Base-by-base conservation (phyloP, 1,140 invertebrate genomes). In the Steinernema khuongi region DNA sequence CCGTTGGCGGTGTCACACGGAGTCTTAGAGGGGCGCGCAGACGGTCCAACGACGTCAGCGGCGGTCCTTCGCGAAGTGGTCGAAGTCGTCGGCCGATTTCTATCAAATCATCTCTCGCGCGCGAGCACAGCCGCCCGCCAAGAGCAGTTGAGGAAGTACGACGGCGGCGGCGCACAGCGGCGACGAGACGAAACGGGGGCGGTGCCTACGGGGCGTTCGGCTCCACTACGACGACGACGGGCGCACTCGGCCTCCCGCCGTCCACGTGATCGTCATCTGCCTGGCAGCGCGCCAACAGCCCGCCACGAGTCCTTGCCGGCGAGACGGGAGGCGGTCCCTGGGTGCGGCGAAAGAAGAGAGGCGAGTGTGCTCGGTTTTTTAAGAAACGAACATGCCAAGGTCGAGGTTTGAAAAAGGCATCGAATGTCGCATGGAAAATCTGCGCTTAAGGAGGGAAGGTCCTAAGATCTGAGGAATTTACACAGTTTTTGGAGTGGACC, bases 131-230 rank as follows among this genome's bases (percentile, higher is more conserved):
- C 50, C 50, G 50, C 50, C 50, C 50, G 50, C 50, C 50, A 60
- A 60, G 50, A 60, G 50, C 50, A 60, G 50, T 60, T 60, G 50
- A 60, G 50, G 50, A 60, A 60, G 50, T 60, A 60, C 50, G 50
- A 22, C 50, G 50, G 50, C 50, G 50, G 14, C 14, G 14, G 50
- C 19, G 50, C 11, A 22, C 50, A n/a, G n/a, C 19, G 50, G 50
- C 50, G 14, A 26, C 50, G 50, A 60, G 50, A 60, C 50, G 50
- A 60, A 60, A 17, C 19, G 22, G 7, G 50, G 50, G 50, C 50
- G 50, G 50, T 22, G 50, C 50, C 50, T 60, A 7, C n/a, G n/a
- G 36, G 36, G 50, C 50, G 50, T 60, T 60, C 50, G 7, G n/a
- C 36, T 41, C 36, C 7, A 41, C 36, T n/a, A n/a, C 36, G 36